Evolutionary conservation across 1,140 invertebrate species (phyloP), one percentile per base, ranked within the genome.

Genomic region (Cydia fagiglandana): DNA sequence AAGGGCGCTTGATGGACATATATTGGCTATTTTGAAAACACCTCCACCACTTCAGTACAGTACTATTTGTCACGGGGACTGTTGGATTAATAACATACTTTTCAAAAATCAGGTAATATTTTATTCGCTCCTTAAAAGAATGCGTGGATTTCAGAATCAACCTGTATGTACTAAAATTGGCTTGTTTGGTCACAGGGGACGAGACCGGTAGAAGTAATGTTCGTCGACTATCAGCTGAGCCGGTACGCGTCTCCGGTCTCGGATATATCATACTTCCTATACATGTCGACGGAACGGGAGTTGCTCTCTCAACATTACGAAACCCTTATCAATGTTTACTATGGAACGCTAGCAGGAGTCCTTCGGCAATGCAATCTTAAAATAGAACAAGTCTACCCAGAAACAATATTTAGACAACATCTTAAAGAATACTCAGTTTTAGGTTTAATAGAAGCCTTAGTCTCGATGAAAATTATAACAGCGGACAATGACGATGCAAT

Each of bases 221-320:
- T 94, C 0, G 77, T 95, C 13, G 95, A 95, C 79, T 94, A 94
- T 82, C 95, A 95, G 83, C 82, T 95, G 12, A 87, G 91, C 12
- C 86, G 94, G 4, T 93, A 94, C 73, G 93, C 93, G 1, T 95
- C 94, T 2, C 95, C 95, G 4, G 92, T 94, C 2, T 93, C 92
- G 2, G 95, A 95, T 77, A 77, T 95, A 64, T 92, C 93, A 0
- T 95, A 95, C 78, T 94, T 94, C 76, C 84, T 95, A 4, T 95
- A 94, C 76, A 92, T 93, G 79, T 93, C 93, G 73, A 94, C 94
- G 0, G 92, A 94, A 28, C 83, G 90, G 73, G 77, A 89, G 7
- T 87, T 95, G 30, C 85, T 94, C 7, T 76, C 84, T 17, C 78
- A 90, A 17, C 84, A 94, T 78, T 93, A 93, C 66, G 81, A 94